phyloP scores from a whole-genome alignment of 2,797 vertebrate species.

The Cynodonichthys magdalenae region DNA sequence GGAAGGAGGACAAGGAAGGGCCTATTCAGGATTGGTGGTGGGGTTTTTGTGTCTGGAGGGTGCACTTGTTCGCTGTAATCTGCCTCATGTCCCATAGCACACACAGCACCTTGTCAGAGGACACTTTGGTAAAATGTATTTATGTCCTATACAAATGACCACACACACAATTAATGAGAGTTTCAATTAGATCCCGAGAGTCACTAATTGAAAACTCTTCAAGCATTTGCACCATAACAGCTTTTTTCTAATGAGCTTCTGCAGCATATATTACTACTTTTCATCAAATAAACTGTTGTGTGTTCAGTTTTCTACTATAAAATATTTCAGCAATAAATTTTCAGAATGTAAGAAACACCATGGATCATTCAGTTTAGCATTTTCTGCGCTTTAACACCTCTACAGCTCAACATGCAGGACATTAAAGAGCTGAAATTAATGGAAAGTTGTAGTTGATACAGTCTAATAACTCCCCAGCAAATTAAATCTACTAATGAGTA shows the following conservation, averaged over 20 bases:
- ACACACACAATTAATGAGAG: constrained; percentile 14
- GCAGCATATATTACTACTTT: not conserved
- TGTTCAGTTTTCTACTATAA: not conserved
- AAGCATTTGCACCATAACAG: not conserved
- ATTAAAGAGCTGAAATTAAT: not conserved
- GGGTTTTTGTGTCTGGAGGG: constrained; percentile 51
- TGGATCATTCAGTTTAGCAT: no score
- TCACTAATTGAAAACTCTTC: not conserved
- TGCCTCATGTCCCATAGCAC: constrained; percentile 52
- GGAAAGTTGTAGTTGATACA: not conserved
- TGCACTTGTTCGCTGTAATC: constrained; percentile 38
- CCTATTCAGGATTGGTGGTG: constrained; percentile 48
- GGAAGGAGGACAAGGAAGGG: constrained; percentile 62
- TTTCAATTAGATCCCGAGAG: not conserved
- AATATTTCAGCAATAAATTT: not conserved
- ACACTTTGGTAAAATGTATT: constrained; percentile 15
- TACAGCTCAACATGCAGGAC: not conserved
- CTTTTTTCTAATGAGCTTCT: not conserved
- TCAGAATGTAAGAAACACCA: not conserved
- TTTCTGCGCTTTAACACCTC: no score
- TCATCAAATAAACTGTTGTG: not conserved
- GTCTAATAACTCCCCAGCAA: not conserved
- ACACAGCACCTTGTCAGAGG: constrained; percentile 34
- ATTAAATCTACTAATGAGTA: not conserved
- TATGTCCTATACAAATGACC: constrained; percentile 20